Evolutionary conservation across 2,797 vertebrate species (phyloP).

Genomic region (Margarornis squamiger): DNA sequence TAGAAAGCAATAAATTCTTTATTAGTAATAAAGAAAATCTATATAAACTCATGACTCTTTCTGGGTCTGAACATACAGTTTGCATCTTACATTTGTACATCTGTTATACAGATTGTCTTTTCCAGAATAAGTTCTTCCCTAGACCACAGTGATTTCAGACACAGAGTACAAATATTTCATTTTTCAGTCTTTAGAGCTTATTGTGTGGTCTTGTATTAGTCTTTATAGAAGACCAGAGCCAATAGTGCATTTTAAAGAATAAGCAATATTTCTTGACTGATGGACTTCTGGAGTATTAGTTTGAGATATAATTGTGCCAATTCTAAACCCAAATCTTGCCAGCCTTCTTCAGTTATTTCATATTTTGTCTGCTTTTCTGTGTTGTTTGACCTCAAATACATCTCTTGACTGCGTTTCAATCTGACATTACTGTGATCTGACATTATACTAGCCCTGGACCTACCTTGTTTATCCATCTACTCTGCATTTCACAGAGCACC

Average conservation of each 20-base stretch:
- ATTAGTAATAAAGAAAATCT: not conserved
- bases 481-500: not conserved
- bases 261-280: not conserved
- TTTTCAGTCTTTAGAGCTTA: not conserved
- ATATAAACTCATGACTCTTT: not conserved
- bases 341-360: not conserved
- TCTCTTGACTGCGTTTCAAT: not conserved
- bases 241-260: not conserved
- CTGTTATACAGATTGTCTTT: not conserved
- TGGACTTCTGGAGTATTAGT: not conserved
- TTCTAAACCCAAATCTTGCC: not conserved
- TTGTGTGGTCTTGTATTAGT: not conserved
- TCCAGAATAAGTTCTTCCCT: not conserved
- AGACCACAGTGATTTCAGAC: not conserved
- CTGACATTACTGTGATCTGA: not conserved
- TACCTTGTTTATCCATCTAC: not conserved
- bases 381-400: not conserved
- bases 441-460: not conserved
- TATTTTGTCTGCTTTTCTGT: not conserved
- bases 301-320: not conserved
- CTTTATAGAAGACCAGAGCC: not conserved
- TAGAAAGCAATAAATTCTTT: not conserved
- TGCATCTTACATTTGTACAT: not conserved
- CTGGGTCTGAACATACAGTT: not conserved
- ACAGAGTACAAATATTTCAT: not conserved